Evolutionary conservation across 1,140 invertebrate species (phyloP).

Genomic region (Drosophila leontia): DNA sequence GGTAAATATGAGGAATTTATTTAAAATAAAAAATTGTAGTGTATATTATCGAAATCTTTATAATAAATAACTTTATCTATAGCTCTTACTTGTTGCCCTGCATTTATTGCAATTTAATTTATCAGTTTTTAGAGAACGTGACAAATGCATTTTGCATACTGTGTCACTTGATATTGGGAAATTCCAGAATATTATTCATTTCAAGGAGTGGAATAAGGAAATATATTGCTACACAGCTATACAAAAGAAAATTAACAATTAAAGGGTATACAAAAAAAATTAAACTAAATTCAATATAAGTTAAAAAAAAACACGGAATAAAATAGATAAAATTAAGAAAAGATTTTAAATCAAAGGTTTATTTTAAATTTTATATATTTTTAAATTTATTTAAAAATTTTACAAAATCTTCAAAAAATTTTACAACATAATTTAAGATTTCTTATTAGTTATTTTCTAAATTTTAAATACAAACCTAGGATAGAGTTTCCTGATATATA

Average conservation of each 20-base stretch:
- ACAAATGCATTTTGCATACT: conserved; percentile 11
- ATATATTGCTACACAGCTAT: background rate
- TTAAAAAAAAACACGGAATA: background rate
- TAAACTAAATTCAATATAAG: background rate
- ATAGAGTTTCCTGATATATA: too few species aligned
- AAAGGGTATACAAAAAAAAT: too few species aligned
- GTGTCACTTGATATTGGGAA: background rate
- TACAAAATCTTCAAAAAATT: too few species aligned
- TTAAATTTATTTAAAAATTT: too few species aligned
- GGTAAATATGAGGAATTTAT: background rate
- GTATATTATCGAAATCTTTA: background rate
- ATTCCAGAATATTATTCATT: conserved; percentile 1
- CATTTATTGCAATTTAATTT: conserved; percentile 4
- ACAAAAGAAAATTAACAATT: background rate
- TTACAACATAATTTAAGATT: background rate
- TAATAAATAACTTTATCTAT: background rate
- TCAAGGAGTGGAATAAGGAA: background rate
- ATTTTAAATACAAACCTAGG: too few species aligned
- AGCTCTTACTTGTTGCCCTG: background rate
- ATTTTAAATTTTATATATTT: too few species aligned
- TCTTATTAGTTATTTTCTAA: too few species aligned
- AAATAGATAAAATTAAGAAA: too few species aligned
- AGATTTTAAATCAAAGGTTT: background rate
- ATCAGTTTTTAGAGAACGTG: conserved; percentile 7
- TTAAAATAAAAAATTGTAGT: background rate